Conservation (phyloP, 2,113 vertebrate genomes). For the Bombycilla garrulus region DNA sequence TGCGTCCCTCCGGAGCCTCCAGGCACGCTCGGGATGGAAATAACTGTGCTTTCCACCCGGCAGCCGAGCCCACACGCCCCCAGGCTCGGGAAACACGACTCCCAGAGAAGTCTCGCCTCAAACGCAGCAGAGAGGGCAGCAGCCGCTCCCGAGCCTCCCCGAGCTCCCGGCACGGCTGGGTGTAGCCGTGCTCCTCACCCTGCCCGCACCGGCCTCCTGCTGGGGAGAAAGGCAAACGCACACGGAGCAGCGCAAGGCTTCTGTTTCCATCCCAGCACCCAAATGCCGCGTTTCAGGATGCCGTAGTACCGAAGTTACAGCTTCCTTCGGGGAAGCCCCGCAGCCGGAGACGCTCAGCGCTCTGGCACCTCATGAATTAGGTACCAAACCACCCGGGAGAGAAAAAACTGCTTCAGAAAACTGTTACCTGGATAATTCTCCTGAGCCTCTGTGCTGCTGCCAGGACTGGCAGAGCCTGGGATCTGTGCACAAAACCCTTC, state of each 20-base stretch:
- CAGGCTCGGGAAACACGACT: neutral
- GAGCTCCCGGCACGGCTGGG: rapidly evolving
- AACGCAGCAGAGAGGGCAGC: rapidly evolving
- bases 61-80: rapidly evolving
- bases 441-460: rapidly evolving
- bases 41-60: rapidly evolving
- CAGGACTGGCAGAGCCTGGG: neutral
- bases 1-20: rapidly evolving
- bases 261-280: rapidly evolving
- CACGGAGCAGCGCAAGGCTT: rapidly evolving
- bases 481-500: neutral
- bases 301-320: rapidly evolving
- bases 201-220: neutral
- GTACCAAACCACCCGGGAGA: neutral
- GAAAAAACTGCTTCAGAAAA: neutral
- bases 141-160: neutral
- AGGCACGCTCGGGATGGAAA: neutral
- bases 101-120: neutral
- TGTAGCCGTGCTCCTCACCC: neutral
- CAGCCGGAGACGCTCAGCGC: neutral
- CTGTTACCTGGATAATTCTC: neutral
- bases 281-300: rapidly evolving
- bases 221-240: rapidly evolving
- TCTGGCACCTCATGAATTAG: rapidly evolving
- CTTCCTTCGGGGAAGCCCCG: neutral